Evolutionary conservation across 2,113 vertebrate species (phyloP), one percentile per base, ranked within the genome.

Genomic region (Rynchops niger): DNA sequence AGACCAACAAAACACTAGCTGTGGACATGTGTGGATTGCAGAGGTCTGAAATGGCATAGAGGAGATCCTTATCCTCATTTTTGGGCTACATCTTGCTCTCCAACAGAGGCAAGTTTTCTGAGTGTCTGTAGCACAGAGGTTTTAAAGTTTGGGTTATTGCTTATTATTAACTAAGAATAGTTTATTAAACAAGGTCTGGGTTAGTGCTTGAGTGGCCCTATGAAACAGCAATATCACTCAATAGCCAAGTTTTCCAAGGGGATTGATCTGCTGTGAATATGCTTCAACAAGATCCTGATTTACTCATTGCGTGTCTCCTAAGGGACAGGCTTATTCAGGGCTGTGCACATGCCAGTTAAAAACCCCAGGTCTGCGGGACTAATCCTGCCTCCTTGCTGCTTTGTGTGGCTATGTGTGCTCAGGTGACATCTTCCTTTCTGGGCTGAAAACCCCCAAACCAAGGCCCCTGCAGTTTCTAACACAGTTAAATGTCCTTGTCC

Each of bases 11-110:
- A 87, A 52, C 20, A 13, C 27, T 22, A 15, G 38, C 25, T 6
- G 2, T 82, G 91, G 69, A 56, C 0, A 0, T 6, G 4, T 2
- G 6, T 67, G 70, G 27, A 25, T 80, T 3, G 1, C 0, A 36
- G 38, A 62, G 22, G 15, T 55, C 61, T 65, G 74, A 58, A 80
- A 49, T 18, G 11, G 50, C 20, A 61, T 3, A n/a, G 36, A n/a
- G 32, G 49, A 65, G 58, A 61, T 55, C 40, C 23, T 66, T 55
- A 59, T 59, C 45, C n/a, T 80, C 7, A 11, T 63, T 65, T 71
- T 69, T 40, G 2, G 16, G 14, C 36, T 65, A 5, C 67, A 3
- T 22, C 15, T 82, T 93, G 26, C 18, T 61, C 14, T 91, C n/a
- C 52, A 65, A 22, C 45, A 77, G 66, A 58, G 40, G 23, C 34